Evolutionary conservation across 2,888 invertebrate species (phyloP).

Genomic region (Formica aserva): DNA sequence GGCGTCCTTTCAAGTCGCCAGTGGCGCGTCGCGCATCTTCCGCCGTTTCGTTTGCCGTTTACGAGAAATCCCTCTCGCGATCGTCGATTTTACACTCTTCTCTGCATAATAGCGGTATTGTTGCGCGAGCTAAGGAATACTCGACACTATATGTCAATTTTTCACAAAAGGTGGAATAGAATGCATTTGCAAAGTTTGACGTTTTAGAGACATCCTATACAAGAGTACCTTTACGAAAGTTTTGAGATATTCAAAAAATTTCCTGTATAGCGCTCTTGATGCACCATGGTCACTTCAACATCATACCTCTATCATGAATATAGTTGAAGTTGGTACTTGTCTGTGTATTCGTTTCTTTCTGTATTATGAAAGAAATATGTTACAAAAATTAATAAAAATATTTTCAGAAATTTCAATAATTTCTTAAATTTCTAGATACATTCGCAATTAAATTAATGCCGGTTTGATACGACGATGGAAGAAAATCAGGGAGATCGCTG

Average conservation of each 20-base stretch:
- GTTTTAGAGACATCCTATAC: neutral
- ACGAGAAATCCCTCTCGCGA: neutral
- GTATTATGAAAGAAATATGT: neutral
- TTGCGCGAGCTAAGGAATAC: slow-evolving; percentile 1
- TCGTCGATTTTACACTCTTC: neutral
- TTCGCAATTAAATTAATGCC: neutral
- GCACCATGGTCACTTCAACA: neutral
- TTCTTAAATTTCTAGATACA: neutral
- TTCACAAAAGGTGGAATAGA: slow-evolving; percentile 17
- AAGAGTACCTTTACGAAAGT: slow-evolving; percentile 8
- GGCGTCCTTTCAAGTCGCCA: neutral
- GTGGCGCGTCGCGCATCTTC: neutral
- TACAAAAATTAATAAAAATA: neutral
- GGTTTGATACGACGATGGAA: neutral
- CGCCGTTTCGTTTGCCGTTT: neutral
- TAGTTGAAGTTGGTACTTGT: neutral
- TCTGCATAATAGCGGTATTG: neutral
- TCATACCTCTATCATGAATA: neutral
- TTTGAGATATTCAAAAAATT: slow-evolving; percentile 15
- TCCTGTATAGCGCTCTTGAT: neutral
- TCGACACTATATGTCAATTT: slow-evolving; percentile 31
- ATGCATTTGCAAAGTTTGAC: slow-evolving; percentile 17
- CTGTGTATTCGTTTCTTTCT: neutral
- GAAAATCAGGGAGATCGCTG: neutral
- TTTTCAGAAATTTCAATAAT: neutral